Evolutionary conservation across 1,140 invertebrate species (phyloP), one percentile per base, ranked within the genome.

Genomic region (Lordiphosa collinella): DNA sequence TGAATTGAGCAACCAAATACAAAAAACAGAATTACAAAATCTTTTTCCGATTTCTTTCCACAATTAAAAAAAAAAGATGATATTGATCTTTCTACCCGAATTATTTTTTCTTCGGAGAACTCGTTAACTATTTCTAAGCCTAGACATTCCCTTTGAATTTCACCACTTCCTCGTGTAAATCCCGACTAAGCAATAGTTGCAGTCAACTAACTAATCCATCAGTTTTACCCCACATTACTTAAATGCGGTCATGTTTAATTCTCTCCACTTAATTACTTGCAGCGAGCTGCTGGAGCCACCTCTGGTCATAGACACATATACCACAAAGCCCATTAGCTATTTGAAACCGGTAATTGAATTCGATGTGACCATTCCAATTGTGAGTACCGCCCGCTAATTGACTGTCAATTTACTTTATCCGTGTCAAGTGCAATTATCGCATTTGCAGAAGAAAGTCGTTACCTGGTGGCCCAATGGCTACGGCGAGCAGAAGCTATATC

Each of bases 391-490:
- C 55, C 44, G 37, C 48, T 59, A 66, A 64, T 64, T 78, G 25
- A 5, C 36, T 11, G 29, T 16, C 40, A 51, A 60, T 50, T 52
- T 25, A 34, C 18, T 47, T 37, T 6, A 54, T 47, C 37, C 56
- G 13, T 68, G 53, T 72, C 58, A 75, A 55, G 47, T 43, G 61
- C 71, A 51, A 2, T 40, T 55, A n/a, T 40, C 35, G 14, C 5
- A 29, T 57, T 41, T 18, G 25, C 43, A 93, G 91, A 61, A 88
- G 29, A 49, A 90, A 34, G 90, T 95, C 1, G 71, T 91, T 31
- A 71, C 91, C 11, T 99, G 98, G 98, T 99, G 97, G 97, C 98
- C 98, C 0, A 98, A 97, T 90, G 97, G 96, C 46, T 95, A 95
- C 84, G 98, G 98, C 18, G 88, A 92, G 10, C 97, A 96, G 88